Base-by-base conservation (phyloP, 2,797 vertebrate species). In the Simalia tracyae region DNA sequence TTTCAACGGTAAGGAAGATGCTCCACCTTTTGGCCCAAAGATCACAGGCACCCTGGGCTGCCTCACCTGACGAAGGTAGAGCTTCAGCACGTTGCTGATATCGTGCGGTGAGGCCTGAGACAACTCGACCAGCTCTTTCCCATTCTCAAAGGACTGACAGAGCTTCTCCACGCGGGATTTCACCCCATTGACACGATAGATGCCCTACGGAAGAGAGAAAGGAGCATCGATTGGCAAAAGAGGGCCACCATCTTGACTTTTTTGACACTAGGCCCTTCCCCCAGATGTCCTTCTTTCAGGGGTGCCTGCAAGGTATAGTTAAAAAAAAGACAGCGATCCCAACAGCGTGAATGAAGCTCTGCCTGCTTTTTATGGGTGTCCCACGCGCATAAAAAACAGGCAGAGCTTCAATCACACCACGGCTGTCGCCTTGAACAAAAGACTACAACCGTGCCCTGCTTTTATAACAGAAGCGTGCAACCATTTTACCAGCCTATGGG, bases 91-190 rank as follows among this genome's bases (percentile, higher is more conserved):
- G 0, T 99, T 99, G 98, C 99, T 99, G 96, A 99, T 98, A 95
- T 99, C 99, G 0, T 99, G 99, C 0, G 99, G 99, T 0, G 98
- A 98, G 59, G 98, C 99, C 97, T 99, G 99, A 0, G 99, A 99
- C 91, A 99, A 97, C 95, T 99, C 99, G 81, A 99, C 99, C 95
- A 99, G 97, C 94, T 99, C 99, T 90, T 99, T 98, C 72, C 99
- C 99, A 0, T 99, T 99, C 97, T 99, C 99, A 93, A 99, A 99
- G 0, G 98, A 98, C 97, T 99, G 99, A 95, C 99, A 99, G 86
- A 99, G 98, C 96, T 99, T 99, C 97, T 99, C 99, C 96, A 99
- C 99, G 0, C 99, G 98, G 0, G 99, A 99, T 97, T 99, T 99
- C 92, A 99, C 99, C 0, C 99, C 99, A 0, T 99, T 99, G 17